Evolutionary conservation across 2,888 invertebrate genomes (phyloP).

Genomic region (Agrenia bidenticulata): DNA sequence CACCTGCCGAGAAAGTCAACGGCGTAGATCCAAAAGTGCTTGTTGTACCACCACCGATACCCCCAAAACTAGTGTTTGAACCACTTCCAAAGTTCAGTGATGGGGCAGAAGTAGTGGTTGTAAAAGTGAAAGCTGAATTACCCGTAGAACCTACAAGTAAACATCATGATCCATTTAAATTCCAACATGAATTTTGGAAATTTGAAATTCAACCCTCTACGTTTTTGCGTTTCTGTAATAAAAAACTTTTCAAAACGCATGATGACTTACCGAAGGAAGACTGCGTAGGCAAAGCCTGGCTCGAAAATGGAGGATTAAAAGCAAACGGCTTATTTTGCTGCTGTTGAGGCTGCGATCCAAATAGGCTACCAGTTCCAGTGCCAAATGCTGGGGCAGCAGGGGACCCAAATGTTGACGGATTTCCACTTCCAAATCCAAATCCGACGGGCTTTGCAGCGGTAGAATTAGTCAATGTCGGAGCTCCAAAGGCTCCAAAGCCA

Average conservation of each 20-base stretch:
- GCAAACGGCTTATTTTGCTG: conserved; percentile 60
- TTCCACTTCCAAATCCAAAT: conserved; percentile 61
- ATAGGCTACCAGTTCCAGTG: conserved; percentile 58
- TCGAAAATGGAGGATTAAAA: conserved; percentile 39
- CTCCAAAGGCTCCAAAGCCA: conserved; percentile 57
- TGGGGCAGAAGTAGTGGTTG: conserved; percentile 31
- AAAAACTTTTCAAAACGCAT: too few relatives aligned
- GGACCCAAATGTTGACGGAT: conserved; percentile 55
- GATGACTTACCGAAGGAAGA: conserved; percentile 42
- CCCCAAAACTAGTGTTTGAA: conserved; percentile 16
- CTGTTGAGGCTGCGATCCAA: conserved; percentile 61
- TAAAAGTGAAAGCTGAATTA: conserved; percentile 31
- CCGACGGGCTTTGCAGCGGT: conserved; percentile 29
- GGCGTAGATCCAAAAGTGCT: conserved; percentile 7
- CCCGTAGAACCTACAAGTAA: conserved; percentile 24
- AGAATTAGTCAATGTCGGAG: conserved; percentile 54
- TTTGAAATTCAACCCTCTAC: too few relatives aligned
- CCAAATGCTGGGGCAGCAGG: conserved; percentile 58
- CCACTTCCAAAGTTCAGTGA: conserved; percentile 31
- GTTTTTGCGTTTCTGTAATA: too few relatives aligned
- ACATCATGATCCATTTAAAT: too few relatives aligned
- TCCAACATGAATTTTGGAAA: too few relatives aligned
- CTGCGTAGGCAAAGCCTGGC: conserved; percentile 30
- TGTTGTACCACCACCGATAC: conserved; percentile 12
- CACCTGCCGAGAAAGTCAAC: background rate